phyloP scores from a whole-genome alignment of 2,113 vertebrate species.

The Myocastor coypus region DNA sequence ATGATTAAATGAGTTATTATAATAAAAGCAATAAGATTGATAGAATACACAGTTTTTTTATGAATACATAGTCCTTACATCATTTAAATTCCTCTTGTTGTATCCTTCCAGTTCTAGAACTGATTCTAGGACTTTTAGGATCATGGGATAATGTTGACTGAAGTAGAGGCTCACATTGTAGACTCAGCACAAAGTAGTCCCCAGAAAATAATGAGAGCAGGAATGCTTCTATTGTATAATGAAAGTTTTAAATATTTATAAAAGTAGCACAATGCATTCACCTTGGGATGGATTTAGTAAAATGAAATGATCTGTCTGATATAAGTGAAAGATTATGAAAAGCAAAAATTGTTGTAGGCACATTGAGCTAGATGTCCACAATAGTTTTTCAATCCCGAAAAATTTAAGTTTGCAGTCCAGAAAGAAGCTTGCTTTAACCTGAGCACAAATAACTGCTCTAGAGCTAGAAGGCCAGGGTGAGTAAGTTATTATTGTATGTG shows the following conservation, averaged over 20 bases:
- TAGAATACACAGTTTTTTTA: background rate
- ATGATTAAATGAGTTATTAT: background rate
- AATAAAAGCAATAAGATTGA: background rate
- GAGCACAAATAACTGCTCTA: background rate
- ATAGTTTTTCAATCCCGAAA: background rate
- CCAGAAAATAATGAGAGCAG: background rate
- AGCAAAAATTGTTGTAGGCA: background rate
- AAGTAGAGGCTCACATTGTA: background rate
- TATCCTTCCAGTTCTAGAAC: background rate
- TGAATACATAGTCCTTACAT: background rate
- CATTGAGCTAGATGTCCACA: background rate
- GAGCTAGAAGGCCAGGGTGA: background rate
- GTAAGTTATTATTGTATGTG: background rate
- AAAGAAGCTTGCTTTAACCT: background rate
- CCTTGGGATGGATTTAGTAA: too few relatives aligned
- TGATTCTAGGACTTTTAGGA: background rate
- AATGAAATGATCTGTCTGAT: background rate
- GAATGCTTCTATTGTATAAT: background rate
- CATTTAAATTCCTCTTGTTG: background rate
- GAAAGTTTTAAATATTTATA: too few relatives aligned
- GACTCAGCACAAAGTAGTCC: background rate
- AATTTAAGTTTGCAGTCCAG: background rate
- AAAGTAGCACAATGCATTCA: too few relatives aligned
- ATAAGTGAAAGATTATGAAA: background rate
- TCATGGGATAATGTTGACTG: background rate